Evolutionary conservation across 2,797 vertebrate species (phyloP).

Genomic region (Protosalanx chinensis): DNA sequence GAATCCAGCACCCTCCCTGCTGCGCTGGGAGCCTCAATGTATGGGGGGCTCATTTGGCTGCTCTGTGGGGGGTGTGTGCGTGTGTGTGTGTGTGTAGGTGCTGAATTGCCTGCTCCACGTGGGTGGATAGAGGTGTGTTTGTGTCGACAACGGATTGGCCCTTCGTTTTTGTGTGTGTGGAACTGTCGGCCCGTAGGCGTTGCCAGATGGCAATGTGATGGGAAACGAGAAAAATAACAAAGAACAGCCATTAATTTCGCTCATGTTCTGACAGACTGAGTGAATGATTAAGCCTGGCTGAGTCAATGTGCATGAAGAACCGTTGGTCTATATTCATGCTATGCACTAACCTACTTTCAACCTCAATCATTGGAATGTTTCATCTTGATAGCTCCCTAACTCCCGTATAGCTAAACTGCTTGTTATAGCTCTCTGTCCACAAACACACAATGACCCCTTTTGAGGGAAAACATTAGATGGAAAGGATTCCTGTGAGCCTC

Average conservation of each 20-base stretch:
- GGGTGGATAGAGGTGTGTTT: constrained; percentile 6
- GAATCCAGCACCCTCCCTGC: constrained; percentile 21
- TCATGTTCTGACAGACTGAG: constrained; percentile 35
- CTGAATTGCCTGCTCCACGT: constrained; percentile 4
- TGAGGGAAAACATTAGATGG: neutral
- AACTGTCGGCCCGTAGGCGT: constrained; percentile 49
- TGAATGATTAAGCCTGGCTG: constrained; percentile 36
- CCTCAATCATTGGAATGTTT: constrained; percentile 24
- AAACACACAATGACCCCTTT: neutral
- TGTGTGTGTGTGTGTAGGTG: constrained; percentile 13
- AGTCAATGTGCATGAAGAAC: constrained; percentile 36
- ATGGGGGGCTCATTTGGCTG: constrained; percentile 5
- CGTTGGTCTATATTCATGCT: constrained; percentile 30
- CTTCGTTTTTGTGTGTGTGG: constrained; percentile 8
- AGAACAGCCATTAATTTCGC: constrained; percentile 40
- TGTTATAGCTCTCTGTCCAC: too few species aligned
- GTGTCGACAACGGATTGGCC: too few species aligned
- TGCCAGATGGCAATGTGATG: constrained; percentile 61
- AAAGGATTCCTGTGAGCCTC: neutral
- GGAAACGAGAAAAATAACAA: constrained; percentile 38
- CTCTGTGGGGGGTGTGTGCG: neutral
- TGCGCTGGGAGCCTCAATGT: constrained; percentile 17
- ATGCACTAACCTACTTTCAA: constrained; percentile 23
- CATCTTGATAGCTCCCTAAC: neutral
- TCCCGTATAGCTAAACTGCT: neutral